Conservation (phyloP, 2,888 invertebrate genomes). For the Julus scanicus region DNA sequence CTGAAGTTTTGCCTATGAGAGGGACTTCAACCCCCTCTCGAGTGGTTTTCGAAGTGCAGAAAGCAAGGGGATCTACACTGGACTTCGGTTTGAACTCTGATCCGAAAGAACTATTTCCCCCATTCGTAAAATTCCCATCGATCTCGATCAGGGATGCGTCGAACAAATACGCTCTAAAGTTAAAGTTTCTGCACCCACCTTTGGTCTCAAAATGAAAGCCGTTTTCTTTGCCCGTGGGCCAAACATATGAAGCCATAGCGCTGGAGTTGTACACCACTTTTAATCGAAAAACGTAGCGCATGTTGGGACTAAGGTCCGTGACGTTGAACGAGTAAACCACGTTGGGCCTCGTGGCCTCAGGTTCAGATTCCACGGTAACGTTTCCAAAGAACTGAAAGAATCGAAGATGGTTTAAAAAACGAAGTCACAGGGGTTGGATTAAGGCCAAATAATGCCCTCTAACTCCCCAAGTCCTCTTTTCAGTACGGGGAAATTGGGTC, state of each 20-base stretch:
- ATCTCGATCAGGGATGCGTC: too few species aligned
- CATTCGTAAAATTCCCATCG: too few species aligned
- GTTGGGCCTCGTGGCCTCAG: constrained; percentile 49
- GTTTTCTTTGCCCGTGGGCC: constrained; percentile 74
- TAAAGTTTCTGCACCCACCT: constrained; percentile 68
- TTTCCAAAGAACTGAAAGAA: constrained; percentile 25
- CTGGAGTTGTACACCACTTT: constrained; percentile 72
- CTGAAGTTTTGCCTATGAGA: too few species aligned
- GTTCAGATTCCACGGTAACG: not conserved
- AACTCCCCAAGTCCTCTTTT: too few species aligned
- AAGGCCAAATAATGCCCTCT: not conserved
- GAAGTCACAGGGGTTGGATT: not conserved
- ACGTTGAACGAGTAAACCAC: constrained; percentile 60
- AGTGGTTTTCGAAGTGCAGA: too few species aligned
- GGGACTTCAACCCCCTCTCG: too few species aligned
- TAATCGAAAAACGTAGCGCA: constrained; percentile 81
- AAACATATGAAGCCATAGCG: constrained; percentile 72
- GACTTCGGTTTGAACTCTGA: too few species aligned
- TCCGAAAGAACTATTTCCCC: too few species aligned
- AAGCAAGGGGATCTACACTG: too few species aligned
- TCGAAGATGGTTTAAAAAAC: not conserved
- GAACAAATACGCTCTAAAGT: too few species aligned
- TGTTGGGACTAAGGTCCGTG: constrained; percentile 75
- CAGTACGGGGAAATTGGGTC: too few species aligned
- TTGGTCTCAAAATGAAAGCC: constrained; percentile 80